Base-by-base conservation (phyloP, 64 coral and sea anemone genomes). In the Montipora foliosa region DNA sequence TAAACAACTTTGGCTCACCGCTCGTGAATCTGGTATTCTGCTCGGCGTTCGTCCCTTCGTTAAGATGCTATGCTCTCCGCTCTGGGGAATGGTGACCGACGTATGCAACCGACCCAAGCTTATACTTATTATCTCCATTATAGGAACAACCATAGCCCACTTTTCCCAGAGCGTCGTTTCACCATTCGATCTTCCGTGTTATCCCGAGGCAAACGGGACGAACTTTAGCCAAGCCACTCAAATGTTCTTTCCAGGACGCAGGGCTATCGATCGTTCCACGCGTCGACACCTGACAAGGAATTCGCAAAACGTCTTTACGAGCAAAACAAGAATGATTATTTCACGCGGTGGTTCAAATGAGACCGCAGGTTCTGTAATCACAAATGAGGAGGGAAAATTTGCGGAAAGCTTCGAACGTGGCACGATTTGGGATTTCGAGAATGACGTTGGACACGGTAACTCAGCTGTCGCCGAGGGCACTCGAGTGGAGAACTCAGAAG, bases 121-220 rank as follows among this genome's bases (percentile, higher is more conserved):
- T 1, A 97, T 97, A n/a, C 93, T 97, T 20, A 84, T 97, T 6
- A 49, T 97, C 20, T 97, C 96, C 1, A 89, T 97, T 70, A 77
- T 97, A 29, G 96, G 93, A 49, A 78, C 89, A 12, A 45, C 94
- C 21, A 74, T 97, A 20, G 96, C 93, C 5, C 90, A 97, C 21
- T 97, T 93, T 59, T 97, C 96, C 13, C 96, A 97, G 55, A 97
- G 96, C 22, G 78, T 97, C 7, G 96, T 97, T 4, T 97, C 96
- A 2, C 96, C 96, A 12, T 97, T 97, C 67, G 37, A 95, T 20
- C 78, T 97, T 3, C 96, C 96, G 12, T 97, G 96, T 15, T 97
- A 97, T 16, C 83, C 53, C 10, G 84, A 93, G 46, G 72, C 77
- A 2, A 89, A 77, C 86, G 68, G 79, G 66, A 90, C 82, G 17